A percentile compares a stretch with the other conserved stretches of the same genome.
Conservation (phyloP, 2,797 vertebrate species). For the Cottoperca gobio region DNA sequence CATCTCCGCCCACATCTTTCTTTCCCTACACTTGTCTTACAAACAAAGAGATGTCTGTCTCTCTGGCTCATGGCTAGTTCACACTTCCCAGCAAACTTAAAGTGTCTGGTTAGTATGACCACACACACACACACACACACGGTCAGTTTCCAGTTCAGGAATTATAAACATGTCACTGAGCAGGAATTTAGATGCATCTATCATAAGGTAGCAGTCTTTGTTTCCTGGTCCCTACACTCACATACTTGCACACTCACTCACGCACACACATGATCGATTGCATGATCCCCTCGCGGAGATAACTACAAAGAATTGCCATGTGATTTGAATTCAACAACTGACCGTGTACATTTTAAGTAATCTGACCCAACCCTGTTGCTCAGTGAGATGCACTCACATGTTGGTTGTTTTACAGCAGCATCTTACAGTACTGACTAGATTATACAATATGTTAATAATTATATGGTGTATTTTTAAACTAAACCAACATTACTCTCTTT, state of each 20-base stretch:
- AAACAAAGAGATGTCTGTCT: slow-evolving; percentile 36
- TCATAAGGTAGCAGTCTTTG: slow-evolving; percentile 23
- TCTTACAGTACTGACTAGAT: too few relatives aligned
- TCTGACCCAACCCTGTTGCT: too few relatives aligned
- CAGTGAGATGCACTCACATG: too few relatives aligned
- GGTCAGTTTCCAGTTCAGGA: slow-evolving; percentile 22
- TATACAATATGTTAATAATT: too few relatives aligned
- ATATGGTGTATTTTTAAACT: background rate
- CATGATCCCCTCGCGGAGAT: too few relatives aligned
- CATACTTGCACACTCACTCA: too few relatives aligned
- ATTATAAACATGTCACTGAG: slow-evolving; percentile 69
- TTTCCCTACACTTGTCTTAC: slow-evolving; percentile 3
- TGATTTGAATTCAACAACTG: too few relatives aligned
- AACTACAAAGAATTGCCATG: too few relatives aligned
- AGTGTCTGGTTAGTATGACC: slow-evolving; percentile 36
- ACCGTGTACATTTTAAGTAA: too few relatives aligned
- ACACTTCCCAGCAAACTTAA: slow-evolving; percentile 36
- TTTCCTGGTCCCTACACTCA: too few relatives aligned
- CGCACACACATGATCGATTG: too few relatives aligned
- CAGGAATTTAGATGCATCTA: slow-evolving; percentile 48
- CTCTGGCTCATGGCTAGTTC: slow-evolving; percentile 44
- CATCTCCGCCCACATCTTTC: background rate
- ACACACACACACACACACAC: slow-evolving; percentile 6
- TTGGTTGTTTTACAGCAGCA: too few relatives aligned
- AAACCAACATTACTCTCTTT: background rate